Evolutionary conservation across 1,140 invertebrate species (phyloP), one percentile per base, ranked within the genome.

Genomic region (Dufourea novaeangliae): DNA sequence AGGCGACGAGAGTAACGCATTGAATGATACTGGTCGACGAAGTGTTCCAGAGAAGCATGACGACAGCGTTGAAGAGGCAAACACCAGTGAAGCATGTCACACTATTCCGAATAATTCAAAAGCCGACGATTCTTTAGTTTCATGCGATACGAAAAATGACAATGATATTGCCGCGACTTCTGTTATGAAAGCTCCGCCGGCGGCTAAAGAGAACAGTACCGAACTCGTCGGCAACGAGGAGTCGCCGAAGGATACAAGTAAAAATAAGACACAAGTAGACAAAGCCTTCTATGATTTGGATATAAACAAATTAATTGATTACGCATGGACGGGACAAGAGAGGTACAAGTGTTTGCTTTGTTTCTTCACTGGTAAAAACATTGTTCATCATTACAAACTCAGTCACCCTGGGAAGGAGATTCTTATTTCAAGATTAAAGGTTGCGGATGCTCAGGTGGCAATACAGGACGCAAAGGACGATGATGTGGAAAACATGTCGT

Each of bases 371-470:
- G 95, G 95, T 0, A 92, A 92, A 63, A 93, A 94, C 50, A 95
- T 96, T 29, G 94, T 96, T 0, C 89, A 93, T 52, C 96, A 96
- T 91, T 95, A 95, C 76, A 94, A 94, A 79, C 89, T 90, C 7
- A 88, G 89, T 71, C 96, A 96, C 90, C 93, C 94, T 4, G 92
- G 93, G 46, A 92, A 91, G 32, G 96, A 96, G 90, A 93, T 95
- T 20, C 89, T 95, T 14, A 93, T 95, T 74, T 95, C 95, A 0
- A 89, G 95, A 44, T 85, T 96, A 37, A 91, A 92, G 14, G 85
- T 90, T 5, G 70, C 87, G 11, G 89, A 93, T 29, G 94, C 95
- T 0, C 88, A 89, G n/a, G 78, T 87, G 10, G 93, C 93, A 0
- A 92, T 93, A 34, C 79, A 86, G 63, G 91, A 93, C 44, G 80